These are phyloP conservation scores for Spodoptera litura DNA, from an alignment of 1,140 invertebrate genomes.

Conservation along the genomic window DNA sequence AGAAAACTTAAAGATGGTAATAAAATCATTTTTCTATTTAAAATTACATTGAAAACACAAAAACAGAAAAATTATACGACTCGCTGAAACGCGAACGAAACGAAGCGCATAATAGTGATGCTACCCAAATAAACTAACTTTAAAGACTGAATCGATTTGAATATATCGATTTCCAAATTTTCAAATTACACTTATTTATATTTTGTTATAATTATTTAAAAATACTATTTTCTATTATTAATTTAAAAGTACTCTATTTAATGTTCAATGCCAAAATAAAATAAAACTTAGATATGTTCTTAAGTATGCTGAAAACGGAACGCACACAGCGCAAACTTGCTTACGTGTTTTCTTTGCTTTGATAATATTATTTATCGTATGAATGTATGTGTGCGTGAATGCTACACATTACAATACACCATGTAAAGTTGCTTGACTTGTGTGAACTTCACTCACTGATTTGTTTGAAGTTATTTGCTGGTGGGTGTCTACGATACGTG, in stretches of 20 bases:
- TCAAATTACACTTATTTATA: too few relatives aligned
- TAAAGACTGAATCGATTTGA: constrained; percentile 1
- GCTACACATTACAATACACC: not conserved
- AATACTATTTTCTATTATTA: too few relatives aligned
- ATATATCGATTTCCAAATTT: too few relatives aligned
- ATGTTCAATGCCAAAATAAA: too few relatives aligned
- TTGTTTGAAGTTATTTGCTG: not conserved
- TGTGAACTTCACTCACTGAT: too few relatives aligned
- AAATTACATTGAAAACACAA: constrained; percentile 61
- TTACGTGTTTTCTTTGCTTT: constrained; percentile 24
- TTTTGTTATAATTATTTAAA: too few relatives aligned
- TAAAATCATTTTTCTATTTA: constrained; percentile 65
- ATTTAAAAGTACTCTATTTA: too few relatives aligned
- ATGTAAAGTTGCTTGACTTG: not conserved
- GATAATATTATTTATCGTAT: not conserved
- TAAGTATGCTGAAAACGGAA: constrained; percentile 13
- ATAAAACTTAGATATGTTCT: too few relatives aligned
- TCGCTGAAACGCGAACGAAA: constrained; percentile 59
- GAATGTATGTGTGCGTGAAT: not conserved
- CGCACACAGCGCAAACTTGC: not conserved
- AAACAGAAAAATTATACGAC: constrained; percentile 60
- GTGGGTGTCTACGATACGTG: constrained; percentile 43
- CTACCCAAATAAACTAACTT: constrained; percentile 6
- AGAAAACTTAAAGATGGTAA: constrained; percentile 52
- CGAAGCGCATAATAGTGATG: constrained; percentile 61